Base-by-base conservation (phyloP, 2,888 invertebrate genomes). In the Rhagium mordax region DNA sequence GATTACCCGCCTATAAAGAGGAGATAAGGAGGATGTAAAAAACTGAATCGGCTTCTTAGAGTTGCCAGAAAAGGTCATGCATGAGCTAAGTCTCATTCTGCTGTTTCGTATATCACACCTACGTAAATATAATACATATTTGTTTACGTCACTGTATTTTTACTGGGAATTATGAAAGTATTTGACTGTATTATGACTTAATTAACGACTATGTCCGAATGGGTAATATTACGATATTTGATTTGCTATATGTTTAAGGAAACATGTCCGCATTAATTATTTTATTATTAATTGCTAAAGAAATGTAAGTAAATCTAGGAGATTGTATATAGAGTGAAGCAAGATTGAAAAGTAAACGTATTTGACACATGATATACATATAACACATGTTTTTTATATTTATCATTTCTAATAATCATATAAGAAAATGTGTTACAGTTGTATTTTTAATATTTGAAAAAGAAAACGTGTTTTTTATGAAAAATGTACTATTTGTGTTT, bases 41-140 rank as follows among this genome's bases (percentile, higher is more conserved):
- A 51, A 16, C 64, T 16, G 47, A 24, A 29, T 48, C 33, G 24
- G 7, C n/a, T 41, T 41, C 41, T 24, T 6, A 29, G 13, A 21
- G 51, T 65, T 65, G 49, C 64, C 64, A 49, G 51, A 65, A 65
- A 65, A 49, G 64, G 64, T 49, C 51, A 65, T 53, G 64, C 27
- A 49, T 15, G 24, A 15, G 48, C 21, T 21, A n/a, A n/a, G 41
- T 41, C 41, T 41, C 13, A n/a, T 10, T n/a, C n/a, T 41, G 41
- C 41, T 41, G 13, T 33, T 33, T 33, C 33, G 33, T 33, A 21
- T 27, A 29, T 33, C 64, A 65, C 64, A 15, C 64, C 64, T 41
- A 65, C 64, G 49, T 16, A 29, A n/a, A 16, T 10, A 13, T 24
- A 49, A 16, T 48, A 49, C 62, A 48, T 33, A 51, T 7, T 24